Evolutionary conservation across 92 coral and sea anemone species (phyloP).

Genomic region (Pocillopora meandrina): DNA sequence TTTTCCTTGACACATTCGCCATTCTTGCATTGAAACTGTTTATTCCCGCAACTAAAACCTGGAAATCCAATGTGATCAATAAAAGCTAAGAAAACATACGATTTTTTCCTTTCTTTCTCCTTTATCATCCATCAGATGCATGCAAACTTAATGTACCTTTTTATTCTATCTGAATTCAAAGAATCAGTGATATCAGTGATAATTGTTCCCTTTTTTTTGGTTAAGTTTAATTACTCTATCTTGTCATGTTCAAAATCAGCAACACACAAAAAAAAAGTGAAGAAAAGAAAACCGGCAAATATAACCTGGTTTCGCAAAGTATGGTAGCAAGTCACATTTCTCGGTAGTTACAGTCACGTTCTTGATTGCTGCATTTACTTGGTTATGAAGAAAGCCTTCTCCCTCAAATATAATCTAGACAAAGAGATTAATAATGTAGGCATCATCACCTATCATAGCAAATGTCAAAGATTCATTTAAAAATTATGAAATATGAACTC

Average conservation of each 20-base stretch:
- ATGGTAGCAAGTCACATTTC: slow-evolving; percentile 16
- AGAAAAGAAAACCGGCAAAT: not conserved
- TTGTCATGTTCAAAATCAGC: not conserved
- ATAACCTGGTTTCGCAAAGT: slow-evolving; percentile 38
- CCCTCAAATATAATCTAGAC: slow-evolving; percentile 31
- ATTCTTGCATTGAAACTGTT: slow-evolving; percentile 67
- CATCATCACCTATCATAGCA: too few relatives aligned
- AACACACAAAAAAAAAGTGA: not conserved
- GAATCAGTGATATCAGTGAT: too few relatives aligned
- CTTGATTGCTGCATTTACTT: slow-evolving; percentile 20
- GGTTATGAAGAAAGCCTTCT: slow-evolving; percentile 15
- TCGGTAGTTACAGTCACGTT: slow-evolving; percentile 24
- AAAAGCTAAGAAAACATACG: not conserved
- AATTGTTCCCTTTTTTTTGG: too few relatives aligned
- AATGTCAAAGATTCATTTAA: too few relatives aligned
- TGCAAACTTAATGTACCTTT: too few relatives aligned
- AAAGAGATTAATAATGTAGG: not conserved
- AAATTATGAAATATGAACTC: too few relatives aligned
- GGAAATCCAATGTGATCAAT: not conserved
- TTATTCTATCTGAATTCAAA: too few relatives aligned
- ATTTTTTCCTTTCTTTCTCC: too few relatives aligned
- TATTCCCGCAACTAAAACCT: slow-evolving; percentile 46
- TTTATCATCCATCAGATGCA: too few relatives aligned
- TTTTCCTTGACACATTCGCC: slow-evolving; percentile 54
- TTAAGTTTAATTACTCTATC: too few relatives aligned